phyloP scores from a whole-genome alignment of 2,888 invertebrate species.

The Julus scandinavius region DNA sequence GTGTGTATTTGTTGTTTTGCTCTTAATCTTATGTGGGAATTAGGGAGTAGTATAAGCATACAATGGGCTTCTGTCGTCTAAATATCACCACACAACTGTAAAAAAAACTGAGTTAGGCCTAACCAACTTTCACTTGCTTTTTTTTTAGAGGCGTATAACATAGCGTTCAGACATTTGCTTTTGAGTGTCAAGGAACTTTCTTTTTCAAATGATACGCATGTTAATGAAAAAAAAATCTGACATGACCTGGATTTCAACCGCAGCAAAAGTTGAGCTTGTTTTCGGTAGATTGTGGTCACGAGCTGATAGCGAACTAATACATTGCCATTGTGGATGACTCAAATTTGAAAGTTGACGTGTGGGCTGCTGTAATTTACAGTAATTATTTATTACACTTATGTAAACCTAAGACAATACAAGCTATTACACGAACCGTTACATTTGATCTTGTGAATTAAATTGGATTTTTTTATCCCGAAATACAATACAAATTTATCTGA shows the following conservation, averaged over 20 bases:
- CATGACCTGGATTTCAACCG: conserved; percentile 27
- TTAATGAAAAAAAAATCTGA: neutral
- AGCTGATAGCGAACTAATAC: neutral
- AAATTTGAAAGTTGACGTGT: neutral
- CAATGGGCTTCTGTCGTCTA: conserved; percentile 9
- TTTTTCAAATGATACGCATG: neutral
- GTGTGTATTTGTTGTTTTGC: neutral
- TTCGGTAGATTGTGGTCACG: neutral
- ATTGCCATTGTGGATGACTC: conserved; percentile 1
- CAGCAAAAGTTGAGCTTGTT: neutral
- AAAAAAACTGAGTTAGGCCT: neutral
- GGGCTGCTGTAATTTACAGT: neutral
- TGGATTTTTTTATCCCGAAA: neutral
- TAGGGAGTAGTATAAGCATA: conserved; percentile 6
- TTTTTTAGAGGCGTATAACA: neutral
- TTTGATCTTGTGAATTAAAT: neutral
- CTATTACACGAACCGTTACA: neutral
- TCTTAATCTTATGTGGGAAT: conserved; percentile 9
- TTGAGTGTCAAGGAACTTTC: conserved; percentile 28
- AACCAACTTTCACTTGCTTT: neutral
- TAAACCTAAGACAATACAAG: neutral
- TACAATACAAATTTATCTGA: no score
- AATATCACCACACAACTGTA: neutral
- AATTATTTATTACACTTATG: neutral
- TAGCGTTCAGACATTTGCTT: neutral